Percentiles rank a stretch among this genome's conserved stretches.
These are phyloP conservation scores for Macheiramphus alcinus DNA, from an alignment of 2,113 vertebrate genomes.

Conservation along the genomic window DNA sequence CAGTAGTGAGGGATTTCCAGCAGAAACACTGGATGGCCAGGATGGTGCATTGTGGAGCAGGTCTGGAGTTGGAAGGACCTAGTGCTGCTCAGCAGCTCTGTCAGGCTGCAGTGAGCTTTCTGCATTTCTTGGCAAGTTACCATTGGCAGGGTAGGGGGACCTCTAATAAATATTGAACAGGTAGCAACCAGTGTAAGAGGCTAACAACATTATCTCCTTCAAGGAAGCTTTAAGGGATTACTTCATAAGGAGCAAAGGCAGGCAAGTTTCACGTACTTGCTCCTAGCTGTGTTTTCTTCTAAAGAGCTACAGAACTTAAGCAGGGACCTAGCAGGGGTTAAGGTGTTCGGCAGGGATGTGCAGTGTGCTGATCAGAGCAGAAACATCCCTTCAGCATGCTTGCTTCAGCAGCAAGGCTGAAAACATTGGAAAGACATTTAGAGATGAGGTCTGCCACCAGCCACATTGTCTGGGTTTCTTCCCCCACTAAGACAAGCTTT, in stretches of 20 bases:
- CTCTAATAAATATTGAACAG: neutral
- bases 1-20: rapidly evolving
- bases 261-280: neutral
- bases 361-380: rapidly evolving
- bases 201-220: neutral
- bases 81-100: neutral
- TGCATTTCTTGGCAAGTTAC: neutral
- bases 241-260: neutral
- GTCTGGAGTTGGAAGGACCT: neutral
- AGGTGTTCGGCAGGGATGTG: neutral
- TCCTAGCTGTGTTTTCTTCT: neutral
- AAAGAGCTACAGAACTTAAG: neutral
- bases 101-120: neutral
- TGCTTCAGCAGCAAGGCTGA: neutral
- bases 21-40: neutral
- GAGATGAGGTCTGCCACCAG: neutral
- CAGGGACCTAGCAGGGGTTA: neutral
- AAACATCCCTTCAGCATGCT: neutral
- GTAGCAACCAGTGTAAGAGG: neutral
- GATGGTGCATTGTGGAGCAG: neutral
- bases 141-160: neutral
- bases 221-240: neutral
- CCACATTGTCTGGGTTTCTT: neutral
- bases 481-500: rapidly evolving
- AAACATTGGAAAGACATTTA: neutral